A percentile compares a stretch with the other conserved stretches of the same genome.
phyloP scores from a whole-genome alignment of 2,797 vertebrate genomes.

The Acanthopagrus latus region DNA sequence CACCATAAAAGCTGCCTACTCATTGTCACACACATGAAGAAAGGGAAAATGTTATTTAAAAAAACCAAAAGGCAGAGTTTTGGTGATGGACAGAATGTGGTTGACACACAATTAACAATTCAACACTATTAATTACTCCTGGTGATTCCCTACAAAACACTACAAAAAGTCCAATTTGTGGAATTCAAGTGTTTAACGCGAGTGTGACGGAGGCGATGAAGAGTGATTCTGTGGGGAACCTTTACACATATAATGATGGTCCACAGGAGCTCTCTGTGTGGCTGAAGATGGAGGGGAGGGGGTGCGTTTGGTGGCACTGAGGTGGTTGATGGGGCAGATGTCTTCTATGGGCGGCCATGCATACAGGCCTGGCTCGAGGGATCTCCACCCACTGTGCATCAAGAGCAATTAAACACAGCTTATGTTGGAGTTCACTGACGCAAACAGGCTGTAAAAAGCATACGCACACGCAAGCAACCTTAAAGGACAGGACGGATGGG shows the following conservation, averaged over 20 bases:
- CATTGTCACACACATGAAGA: background rate
- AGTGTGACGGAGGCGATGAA: slow-evolving; percentile 43
- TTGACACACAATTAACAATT: slow-evolving; percentile 42
- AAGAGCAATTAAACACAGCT: slow-evolving; percentile 76
- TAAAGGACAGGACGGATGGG: slow-evolving; percentile 54
- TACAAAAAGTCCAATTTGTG: slow-evolving; percentile 49
- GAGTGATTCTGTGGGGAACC: slow-evolving; percentile 54
- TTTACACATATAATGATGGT: slow-evolving; percentile 51
- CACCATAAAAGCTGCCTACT: no score
- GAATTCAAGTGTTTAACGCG: slow-evolving; percentile 54
- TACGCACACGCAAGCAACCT: slow-evolving; percentile 54
- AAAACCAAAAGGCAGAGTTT: background rate
- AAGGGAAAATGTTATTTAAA: background rate
- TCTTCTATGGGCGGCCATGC: slow-evolving; percentile 68
- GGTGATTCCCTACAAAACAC: slow-evolving; percentile 44
- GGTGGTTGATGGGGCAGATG: slow-evolving; percentile 71
- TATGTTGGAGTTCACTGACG: slow-evolving; percentile 58
- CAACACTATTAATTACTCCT: slow-evolving; percentile 49
- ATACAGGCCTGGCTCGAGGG: slow-evolving; percentile 67
- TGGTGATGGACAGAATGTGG: slow-evolving; percentile 1
- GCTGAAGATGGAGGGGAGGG: slow-evolving; percentile 1
- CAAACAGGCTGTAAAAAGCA: slow-evolving; percentile 65
- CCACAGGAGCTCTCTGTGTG: slow-evolving; percentile 41
- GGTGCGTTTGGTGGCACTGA: slow-evolving; percentile 57
- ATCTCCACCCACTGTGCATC: slow-evolving; percentile 69